Base-by-base conservation (phyloP, 1,140 invertebrate genomes). In the Armadillidium nasatum region DNA sequence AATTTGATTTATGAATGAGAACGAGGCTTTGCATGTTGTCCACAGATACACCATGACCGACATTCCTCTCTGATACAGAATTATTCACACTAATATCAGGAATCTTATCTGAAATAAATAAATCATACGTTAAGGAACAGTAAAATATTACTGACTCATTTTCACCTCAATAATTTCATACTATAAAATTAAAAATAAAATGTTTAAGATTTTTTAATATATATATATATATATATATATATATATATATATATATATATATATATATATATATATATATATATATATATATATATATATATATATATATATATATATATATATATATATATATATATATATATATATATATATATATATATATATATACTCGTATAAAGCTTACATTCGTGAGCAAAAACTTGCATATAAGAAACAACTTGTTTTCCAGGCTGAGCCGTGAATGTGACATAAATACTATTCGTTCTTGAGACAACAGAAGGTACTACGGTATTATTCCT, bases 71-170 rank as follows among this genome's bases (percentile, higher is more conserved):
- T 54, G 99, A 90, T 23, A 91, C 88, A 19, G 93, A 93, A 79
- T 93, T 90, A 0, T 91, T 92, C 9, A 99, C 88, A 78, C 95
- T 93, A 1, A 99, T 86, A 83, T 97, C 95, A 82, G 91, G 92
- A 70, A 90, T 91, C 88, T 95, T 94, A 76, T 87, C 90, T 90
- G 82, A 10, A 68, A 85, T 83, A 50, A 74, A 54, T 76, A 76
- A 72, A 23, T 71, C 75, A 67, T 33, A 33, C 1, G 33, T 33
- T 33, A 33, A 33, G 2, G 33, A 33, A 33, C 33, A 33, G 33
- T 33, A 33, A 33, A 33, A 33, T 33, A 33, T 33, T 33, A 33
- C 33, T 33, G 33, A 33, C 6, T 6, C 1, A 33, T 33, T 33
- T 33, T 33, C 33, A 33, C 6, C 2, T 33, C 33, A 33, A 33